Base-by-base conservation (phyloP, 2,888 invertebrate genomes). In the Agonum fuliginosum region DNA sequence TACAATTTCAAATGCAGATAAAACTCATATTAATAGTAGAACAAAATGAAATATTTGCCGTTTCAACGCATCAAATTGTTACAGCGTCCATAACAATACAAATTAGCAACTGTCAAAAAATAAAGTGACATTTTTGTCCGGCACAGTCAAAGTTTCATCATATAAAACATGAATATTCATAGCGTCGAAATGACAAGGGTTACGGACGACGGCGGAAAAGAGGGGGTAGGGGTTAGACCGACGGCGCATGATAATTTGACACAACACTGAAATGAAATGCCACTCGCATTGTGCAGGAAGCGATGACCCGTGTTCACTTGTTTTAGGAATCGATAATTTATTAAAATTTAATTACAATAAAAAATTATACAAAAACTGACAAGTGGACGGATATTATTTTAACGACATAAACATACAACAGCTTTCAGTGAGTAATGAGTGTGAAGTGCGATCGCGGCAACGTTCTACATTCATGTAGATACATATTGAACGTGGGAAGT, bases 101-200 rank as follows among this genome's bases (percentile, higher is more conserved):
- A 71, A 71, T 71, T 71, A 46, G 27, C 71, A 71, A 71, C 48
- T 71, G 71, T 71, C 71, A 51, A 48, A 51, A 70, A 48, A 27
- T 51, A 67, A 41, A 41, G 48, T 71, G 71, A 48, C 71, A 71
- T 71, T 71, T 71, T 71, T 48, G 51, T 14, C 51, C 30, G 27
- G 10, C 22, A 22, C 27, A 48, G 27, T 48, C 27, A 46, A 27
- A 46, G 51, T 67, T 67, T 22, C 48, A 48, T 51, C 71, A 71
- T 71, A 71, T 30, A 71, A 51, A 71, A 48, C 48, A 71, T 71
- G 71, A 71, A 71, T 71, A 71, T 71, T 71, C 71, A 71, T 71
- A 46, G 8, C 24, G 54, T n/a, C n/a, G 8, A 5, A 67, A 67
- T 41, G 67, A 67, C 14, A 12, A n/a, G 41, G 67, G 8, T 4